Conservation (phyloP, 1,140 invertebrate genomes). For the Formica selysi region DNA sequence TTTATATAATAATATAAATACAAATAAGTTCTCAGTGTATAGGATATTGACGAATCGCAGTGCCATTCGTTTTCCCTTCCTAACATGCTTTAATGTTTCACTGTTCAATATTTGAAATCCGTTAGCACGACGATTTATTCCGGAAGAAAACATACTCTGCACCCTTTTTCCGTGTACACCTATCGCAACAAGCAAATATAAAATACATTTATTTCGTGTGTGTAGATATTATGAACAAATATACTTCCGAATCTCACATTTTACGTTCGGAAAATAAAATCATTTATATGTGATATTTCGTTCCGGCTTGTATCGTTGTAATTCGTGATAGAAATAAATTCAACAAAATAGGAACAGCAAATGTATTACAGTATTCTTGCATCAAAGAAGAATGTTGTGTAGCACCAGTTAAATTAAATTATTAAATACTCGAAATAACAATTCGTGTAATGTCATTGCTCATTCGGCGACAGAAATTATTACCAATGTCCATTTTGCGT, state of each 20-base stretch:
- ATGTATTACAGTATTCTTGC: neutral
- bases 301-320: neutral
- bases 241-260: slow-evolving; percentile 29
- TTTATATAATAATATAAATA: slow-evolving; percentile 2
- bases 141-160: neutral
- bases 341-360: slow-evolving; percentile 4
- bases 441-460: slow-evolving; percentile 4
- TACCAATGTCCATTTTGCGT: slow-evolving; percentile 37
- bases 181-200: slow-evolving; percentile 6
- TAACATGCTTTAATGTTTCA: slow-evolving; percentile 31
- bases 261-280: neutral
- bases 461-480: slow-evolving; percentile 39
- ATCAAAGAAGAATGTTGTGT: slow-evolving; percentile 15
- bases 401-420: slow-evolving; percentile 33
- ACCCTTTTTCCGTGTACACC: neutral
- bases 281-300: neutral
- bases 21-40: neutral
- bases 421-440: slow-evolving; percentile 9
- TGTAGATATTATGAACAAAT: neutral
- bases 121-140: slow-evolving; percentile 40
- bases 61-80: slow-evolving; percentile 3
- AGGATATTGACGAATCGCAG: neutral
- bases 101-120: slow-evolving; percentile 49
- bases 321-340: slow-evolving; percentile 26
- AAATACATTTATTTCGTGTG: slow-evolving; percentile 33